Percentiles rank a stretch among this genome's conserved stretches.
These are phyloP conservation scores for Alviniconcha strummeri DNA, from an alignment of 2,888 invertebrate genomes.

Conservation along the genomic window DNA sequence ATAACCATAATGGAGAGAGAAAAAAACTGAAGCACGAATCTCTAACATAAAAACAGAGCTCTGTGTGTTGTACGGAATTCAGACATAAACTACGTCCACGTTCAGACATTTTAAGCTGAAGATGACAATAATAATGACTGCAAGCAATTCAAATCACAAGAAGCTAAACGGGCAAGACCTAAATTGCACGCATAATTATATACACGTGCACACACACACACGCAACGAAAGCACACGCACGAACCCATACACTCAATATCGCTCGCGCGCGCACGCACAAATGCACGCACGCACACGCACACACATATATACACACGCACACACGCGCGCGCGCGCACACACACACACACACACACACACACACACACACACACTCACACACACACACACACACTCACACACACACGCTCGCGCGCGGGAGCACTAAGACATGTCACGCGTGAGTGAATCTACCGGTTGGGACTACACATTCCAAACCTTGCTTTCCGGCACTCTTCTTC, in stretches of 20 bases:
- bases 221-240: background rate
- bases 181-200: background rate
- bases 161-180: too few relatives aligned
- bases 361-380: slow-evolving; percentile 7
- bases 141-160: too few relatives aligned
- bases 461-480: too few relatives aligned
- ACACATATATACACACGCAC: slow-evolving; percentile 1
- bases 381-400: background rate
- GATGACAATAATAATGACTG: too few relatives aligned
- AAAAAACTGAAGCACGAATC: too few relatives aligned
- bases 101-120: too few relatives aligned
- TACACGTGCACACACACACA: background rate
- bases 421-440: background rate
- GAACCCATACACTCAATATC: background rate
- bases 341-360: background rate
- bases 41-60: too few relatives aligned
- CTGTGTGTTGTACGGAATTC: too few relatives aligned
- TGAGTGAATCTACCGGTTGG: too few relatives aligned
- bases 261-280: background rate
- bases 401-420: background rate
- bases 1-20: too few relatives aligned
- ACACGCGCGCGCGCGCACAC: background rate
- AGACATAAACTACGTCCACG: too few relatives aligned
- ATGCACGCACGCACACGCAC: background rate
- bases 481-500: too few relatives aligned